A percentile compares a stretch with the other conserved stretches of the same genome.
phyloP scores from a whole-genome alignment of 2,113 vertebrate species.

The Cathartes aura region DNA sequence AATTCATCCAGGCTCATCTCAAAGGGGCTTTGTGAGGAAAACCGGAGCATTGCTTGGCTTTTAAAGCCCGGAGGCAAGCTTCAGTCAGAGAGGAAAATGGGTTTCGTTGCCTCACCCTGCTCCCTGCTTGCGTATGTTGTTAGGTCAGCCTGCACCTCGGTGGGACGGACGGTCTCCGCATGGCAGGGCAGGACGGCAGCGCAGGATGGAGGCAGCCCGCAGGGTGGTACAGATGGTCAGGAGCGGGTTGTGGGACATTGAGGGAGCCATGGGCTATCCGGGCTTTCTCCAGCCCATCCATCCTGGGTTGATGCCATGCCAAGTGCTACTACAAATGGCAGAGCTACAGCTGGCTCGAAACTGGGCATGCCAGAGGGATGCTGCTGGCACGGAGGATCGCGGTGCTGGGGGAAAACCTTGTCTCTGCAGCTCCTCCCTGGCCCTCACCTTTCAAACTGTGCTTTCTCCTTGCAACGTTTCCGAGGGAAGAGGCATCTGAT shows the following conservation, averaged over 20 bases:
- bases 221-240: background rate
- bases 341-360: background rate
- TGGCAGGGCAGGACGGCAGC: background rate
- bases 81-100: background rate
- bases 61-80: background rate
- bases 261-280: background rate
- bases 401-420: background rate
- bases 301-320: background rate
- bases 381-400: accelerated
- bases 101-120: background rate
- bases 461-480: background rate
- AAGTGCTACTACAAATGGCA: background rate
- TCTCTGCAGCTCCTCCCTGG: background rate
- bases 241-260: background rate
- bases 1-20: constrained; percentile 34
- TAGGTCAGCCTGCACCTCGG: background rate
- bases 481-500: background rate
- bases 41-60: background rate
- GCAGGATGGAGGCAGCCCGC: background rate
- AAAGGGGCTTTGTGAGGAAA: constrained; percentile 60
- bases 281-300: background rate
- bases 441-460: background rate
- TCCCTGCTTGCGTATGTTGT: background rate
- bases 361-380: background rate
- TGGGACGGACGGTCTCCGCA: accelerated